A percentile compares a stretch with the other conserved stretches of the same genome.
Conservation (phyloP, 2,113 vertebrate genomes). For the Aspiorhynchus laticeps region DNA sequence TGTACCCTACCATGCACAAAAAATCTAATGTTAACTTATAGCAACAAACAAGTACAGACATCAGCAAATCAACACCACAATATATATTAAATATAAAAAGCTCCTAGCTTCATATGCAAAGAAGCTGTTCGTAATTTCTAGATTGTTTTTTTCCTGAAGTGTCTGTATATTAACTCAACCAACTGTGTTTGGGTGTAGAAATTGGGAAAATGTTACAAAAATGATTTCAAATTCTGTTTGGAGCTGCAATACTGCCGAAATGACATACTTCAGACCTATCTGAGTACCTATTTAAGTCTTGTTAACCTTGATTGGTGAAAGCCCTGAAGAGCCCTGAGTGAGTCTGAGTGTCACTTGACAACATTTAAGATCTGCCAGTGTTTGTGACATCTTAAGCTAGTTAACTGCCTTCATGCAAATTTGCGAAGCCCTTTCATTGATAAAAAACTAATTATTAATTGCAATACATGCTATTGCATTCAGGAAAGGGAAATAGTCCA, state of each 20-base stretch:
- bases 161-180: neutral
- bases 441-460: neutral
- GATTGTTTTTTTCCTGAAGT: neutral
- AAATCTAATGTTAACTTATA: neutral
- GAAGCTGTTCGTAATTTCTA: neutral
- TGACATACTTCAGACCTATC: neutral
- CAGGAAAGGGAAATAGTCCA: too few species aligned
- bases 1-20: constrained; percentile 83
- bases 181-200: neutral
- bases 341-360: constrained; percentile 3
- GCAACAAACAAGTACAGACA: neutral
- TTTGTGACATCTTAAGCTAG: neutral
- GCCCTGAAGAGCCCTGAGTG: neutral
- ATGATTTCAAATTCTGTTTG: neutral
- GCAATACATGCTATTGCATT: neutral
- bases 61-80: neutral
- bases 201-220: neutral
- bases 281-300: neutral
- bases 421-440: neutral
- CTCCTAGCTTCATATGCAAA: too few species aligned
- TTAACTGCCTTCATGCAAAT: neutral
- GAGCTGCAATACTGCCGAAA: neutral
- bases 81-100: too few species aligned
- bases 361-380: neutral
- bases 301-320: constrained; percentile 7